Conservation (phyloP, 2,113 vertebrate species). For the Sorex fumeus region DNA sequence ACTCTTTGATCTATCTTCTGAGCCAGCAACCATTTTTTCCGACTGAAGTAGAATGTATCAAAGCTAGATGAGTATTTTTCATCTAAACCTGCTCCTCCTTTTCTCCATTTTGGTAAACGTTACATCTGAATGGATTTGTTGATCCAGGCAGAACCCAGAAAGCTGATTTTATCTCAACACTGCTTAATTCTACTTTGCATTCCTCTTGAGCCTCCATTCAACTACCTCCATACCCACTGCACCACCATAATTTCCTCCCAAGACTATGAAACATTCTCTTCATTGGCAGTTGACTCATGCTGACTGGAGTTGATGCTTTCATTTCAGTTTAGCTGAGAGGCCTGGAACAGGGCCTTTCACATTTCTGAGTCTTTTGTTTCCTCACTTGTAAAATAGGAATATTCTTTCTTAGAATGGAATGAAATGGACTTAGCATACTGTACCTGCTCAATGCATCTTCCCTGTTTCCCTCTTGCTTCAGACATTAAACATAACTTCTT, state of each 20-base stretch:
- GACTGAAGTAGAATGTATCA: background rate
- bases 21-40: background rate
- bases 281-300: background rate
- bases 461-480: too few species aligned
- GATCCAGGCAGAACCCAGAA: background rate
- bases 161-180: background rate
- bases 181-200: background rate
- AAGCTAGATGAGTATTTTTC: conserved; percentile 27
- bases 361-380: background rate
- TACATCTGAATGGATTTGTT: background rate
- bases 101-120: background rate
- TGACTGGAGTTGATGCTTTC: background rate
- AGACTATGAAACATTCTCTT: background rate
- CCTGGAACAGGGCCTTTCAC: too few species aligned
- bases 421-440: too few species aligned
- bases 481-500: too few species aligned
- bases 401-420: background rate
- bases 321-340: background rate
- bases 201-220: background rate
- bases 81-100: background rate
- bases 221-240: too few species aligned
- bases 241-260: too few species aligned
- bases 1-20: too few species aligned
- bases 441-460: too few species aligned
- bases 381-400: background rate